These are phyloP conservation scores for Cyrtodaria siliqua DNA, from an alignment of 2,888 invertebrate genomes.

Conservation along the genomic window DNA sequence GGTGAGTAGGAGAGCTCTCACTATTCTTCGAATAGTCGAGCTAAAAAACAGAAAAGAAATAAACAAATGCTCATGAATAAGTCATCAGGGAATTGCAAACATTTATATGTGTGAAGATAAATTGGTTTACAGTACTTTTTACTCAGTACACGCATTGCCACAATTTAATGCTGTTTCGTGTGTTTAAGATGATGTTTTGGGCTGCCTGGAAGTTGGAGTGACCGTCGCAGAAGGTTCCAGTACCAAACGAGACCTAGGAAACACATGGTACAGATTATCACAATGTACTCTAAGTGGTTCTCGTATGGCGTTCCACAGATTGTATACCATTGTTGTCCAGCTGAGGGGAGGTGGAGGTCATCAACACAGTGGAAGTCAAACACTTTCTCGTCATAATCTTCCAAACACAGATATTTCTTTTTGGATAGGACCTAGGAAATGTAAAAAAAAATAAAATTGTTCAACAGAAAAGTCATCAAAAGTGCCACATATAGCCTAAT, in stretches of 20 bases:
- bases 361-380: slow-evolving; percentile 91
- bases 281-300: slow-evolving; percentile 90
- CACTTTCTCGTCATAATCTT: slow-evolving; percentile 91
- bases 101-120: too few relatives aligned
- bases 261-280: slow-evolving; percentile 88
- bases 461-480: too few relatives aligned
- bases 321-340: slow-evolving; percentile 90
- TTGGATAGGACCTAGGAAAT: slow-evolving; percentile 89
- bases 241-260: slow-evolving; percentile 88
- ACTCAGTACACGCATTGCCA: too few relatives aligned
- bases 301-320: slow-evolving; percentile 91
- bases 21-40: too few relatives aligned
- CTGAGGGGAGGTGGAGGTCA: slow-evolving; percentile 86
- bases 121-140: too few relatives aligned
- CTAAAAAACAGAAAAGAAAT: too few relatives aligned
- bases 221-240: slow-evolving; percentile 70
- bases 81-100: too few relatives aligned
- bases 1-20: too few relatives aligned
- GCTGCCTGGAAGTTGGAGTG: slow-evolving; percentile 67
- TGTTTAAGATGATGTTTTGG: slow-evolving; percentile 31
- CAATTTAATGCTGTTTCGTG: slow-evolving; percentile 14
- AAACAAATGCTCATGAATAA: too few relatives aligned
- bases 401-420: slow-evolving; percentile 90
- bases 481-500: too few relatives aligned
- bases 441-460: too few relatives aligned